Evolutionary conservation across 2,888 invertebrate genomes (phyloP).

Genomic region (Plebejus argus): DNA sequence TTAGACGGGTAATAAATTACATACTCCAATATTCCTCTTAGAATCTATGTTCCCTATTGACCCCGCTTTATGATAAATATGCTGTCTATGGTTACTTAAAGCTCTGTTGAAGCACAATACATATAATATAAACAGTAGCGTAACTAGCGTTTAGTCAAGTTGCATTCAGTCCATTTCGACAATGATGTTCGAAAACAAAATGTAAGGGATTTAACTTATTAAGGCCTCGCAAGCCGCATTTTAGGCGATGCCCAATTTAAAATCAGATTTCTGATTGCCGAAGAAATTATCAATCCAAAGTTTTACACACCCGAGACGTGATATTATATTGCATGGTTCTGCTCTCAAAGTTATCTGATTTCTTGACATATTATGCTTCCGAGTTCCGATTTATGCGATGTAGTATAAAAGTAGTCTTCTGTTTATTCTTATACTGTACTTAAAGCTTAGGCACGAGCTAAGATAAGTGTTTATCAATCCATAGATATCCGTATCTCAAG

Average conservation of each 20-base stretch:
- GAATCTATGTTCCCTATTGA: background rate
- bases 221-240: too few species aligned
- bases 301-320: too few species aligned
- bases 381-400: too few species aligned
- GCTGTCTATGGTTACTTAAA: background rate
- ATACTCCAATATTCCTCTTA: background rate
- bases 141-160: background rate
- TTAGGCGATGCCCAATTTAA: too few species aligned
- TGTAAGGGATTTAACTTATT: too few species aligned
- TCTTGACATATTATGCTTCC: too few species aligned
- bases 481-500: slow-evolving; percentile 8
- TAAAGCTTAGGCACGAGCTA: background rate
- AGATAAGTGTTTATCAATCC: slow-evolving; percentile 6
- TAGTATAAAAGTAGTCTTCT: background rate
- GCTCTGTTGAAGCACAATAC: background rate
- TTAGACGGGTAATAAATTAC: background rate
- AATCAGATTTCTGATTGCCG: too few species aligned
- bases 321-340: too few species aligned
- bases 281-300: too few species aligned
- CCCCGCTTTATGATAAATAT: background rate
- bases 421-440: background rate
- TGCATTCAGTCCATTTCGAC: background rate
- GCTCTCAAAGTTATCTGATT: too few species aligned
- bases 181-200: background rate
- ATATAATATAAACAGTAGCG: background rate